Evolutionary conservation across 2,888 invertebrate species (phyloP), one percentile per base, ranked within the genome.

Genomic region (Alloplasta piceator): DNA sequence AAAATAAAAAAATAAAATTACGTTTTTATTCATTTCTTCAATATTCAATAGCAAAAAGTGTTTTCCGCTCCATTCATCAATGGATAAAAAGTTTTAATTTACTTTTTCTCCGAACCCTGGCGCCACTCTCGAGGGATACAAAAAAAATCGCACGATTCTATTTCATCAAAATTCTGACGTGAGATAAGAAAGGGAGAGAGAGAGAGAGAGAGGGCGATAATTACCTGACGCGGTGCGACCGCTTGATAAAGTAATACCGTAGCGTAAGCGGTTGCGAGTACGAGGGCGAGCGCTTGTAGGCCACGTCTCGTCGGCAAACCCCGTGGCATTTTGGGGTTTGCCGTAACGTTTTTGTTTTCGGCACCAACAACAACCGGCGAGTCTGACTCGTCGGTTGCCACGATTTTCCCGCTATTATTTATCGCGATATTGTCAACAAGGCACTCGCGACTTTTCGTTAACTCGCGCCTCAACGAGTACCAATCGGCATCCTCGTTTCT

Each of bases 201-300:
- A 92, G 14, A 43, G 4, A 9, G 36, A 46, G 36, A 46, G 38
- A 2, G 48, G 4, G 10, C 4, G 12, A 36, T 39, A 91, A 92
- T 93, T 81, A 94, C 94, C 92, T 94, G 93, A 76, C 91, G 90
- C 80, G 94, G 93, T 87, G 93, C 94, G 84, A 94, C 93, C 85
- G 94, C 94, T 92, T 95, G 95, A 89, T 95, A 95, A 86, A 95
- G 93, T 84, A 95, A 93, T 84, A 95, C 92, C 85, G 94, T 94
- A 88, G 94, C 94, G 88, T 95, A 95, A 83, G 94, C 94, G 86
- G 94, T 92, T 84, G 93, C 93, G 85, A 94, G 92, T 83, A 93
- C 90, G 87, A 93, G 90, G 73, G 91, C 92, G 85, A 92, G 88
- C 78, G 92, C 92, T 89, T 93, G 93, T 41, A 93, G 91, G 86